These are phyloP conservation scores for Euleptes europaea DNA, from an alignment of 2,113 vertebrate species.

Conservation along the genomic window DNA sequence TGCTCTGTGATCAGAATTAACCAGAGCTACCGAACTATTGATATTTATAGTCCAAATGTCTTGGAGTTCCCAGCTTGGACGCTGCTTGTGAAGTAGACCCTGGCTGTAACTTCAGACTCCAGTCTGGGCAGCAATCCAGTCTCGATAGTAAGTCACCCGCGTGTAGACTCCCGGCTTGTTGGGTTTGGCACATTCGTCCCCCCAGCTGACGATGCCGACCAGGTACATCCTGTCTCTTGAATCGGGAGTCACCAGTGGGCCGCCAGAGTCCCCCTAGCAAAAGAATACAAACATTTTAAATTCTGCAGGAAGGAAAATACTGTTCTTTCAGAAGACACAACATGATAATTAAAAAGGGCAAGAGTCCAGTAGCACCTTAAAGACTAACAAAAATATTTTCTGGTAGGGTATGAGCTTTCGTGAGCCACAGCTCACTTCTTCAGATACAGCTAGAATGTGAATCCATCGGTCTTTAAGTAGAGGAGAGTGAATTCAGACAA, in stretches of 20 bases:
- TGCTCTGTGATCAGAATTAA: conserved; percentile 25
- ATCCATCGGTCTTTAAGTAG: too few relatives aligned
- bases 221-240: conserved; percentile 78
- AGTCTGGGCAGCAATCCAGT: conserved; percentile 75
- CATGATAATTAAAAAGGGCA: too few relatives aligned
- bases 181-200: conserved; percentile 75
- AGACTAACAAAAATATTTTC: too few relatives aligned
- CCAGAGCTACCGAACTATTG: not conserved
- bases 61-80: conserved; percentile 29
- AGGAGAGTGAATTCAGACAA: too few relatives aligned
- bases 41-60: not conserved
- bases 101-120: conserved; percentile 61
- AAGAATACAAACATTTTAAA: conserved; percentile 24
- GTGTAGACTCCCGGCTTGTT: conserved; percentile 82
- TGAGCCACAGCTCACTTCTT: too few relatives aligned
- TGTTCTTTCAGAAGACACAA: not conserved
- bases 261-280: conserved; percentile 89
- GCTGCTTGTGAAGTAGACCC: conserved; percentile 16
- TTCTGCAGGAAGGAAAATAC: conserved; percentile 26
- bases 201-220: conserved; percentile 82
- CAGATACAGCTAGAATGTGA: too few relatives aligned
- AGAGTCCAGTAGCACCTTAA: too few relatives aligned
- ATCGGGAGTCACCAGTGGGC: conserved; percentile 83
- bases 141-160: conserved; percentile 71
- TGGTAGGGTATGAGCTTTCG: too few relatives aligned